Percentiles rank a stretch among this genome's conserved stretches.
Conservation (phyloP, 92 coral and sea anemone genomes). For the Chrysogorgia sp. region DNA sequence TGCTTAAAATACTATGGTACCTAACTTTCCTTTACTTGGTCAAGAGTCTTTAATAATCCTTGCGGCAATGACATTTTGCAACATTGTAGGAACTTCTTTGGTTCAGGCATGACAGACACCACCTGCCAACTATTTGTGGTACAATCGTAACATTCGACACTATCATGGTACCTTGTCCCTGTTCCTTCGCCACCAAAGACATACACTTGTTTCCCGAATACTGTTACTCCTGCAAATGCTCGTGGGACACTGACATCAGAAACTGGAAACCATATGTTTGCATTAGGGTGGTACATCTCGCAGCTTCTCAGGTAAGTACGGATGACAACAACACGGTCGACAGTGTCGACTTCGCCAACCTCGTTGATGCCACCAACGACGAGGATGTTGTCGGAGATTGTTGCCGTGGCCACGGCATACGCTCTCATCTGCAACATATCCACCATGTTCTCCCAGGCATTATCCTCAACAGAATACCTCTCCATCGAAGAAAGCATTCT, state of each 20-base stretch:
- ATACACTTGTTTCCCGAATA: conserved; percentile 68
- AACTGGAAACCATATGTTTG: conserved; percentile 71
- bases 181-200: conserved; percentile 95
- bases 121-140: conserved; percentile 81
- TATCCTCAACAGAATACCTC: conserved; percentile 15
- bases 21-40: not conserved
- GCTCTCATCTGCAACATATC: conserved; percentile 36
- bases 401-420: conserved; percentile 29
- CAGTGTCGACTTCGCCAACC: conserved; percentile 35
- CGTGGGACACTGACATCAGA: conserved; percentile 78
- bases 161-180: conserved; percentile 84
- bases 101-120: conserved; percentile 85
- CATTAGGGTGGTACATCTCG: conserved; percentile 74
- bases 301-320: conserved; percentile 55
- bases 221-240: conserved; percentile 87
- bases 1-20: not conserved
- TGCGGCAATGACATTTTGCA: conserved; percentile 73
- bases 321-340: conserved; percentile 29
- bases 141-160: conserved; percentile 82
- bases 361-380: conserved; percentile 42
- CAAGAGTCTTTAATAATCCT: conserved; percentile 65
- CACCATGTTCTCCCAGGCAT: conserved; percentile 26
- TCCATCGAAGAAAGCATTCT: conserved; percentile 30
- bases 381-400: conserved; percentile 25
- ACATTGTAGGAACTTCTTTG: conserved; percentile 95